A percentile compares a stretch with the other conserved stretches of the same genome.
phyloP scores from a whole-genome alignment of 2,797 vertebrate species.

The Pseudomugil gertrudae region DNA sequence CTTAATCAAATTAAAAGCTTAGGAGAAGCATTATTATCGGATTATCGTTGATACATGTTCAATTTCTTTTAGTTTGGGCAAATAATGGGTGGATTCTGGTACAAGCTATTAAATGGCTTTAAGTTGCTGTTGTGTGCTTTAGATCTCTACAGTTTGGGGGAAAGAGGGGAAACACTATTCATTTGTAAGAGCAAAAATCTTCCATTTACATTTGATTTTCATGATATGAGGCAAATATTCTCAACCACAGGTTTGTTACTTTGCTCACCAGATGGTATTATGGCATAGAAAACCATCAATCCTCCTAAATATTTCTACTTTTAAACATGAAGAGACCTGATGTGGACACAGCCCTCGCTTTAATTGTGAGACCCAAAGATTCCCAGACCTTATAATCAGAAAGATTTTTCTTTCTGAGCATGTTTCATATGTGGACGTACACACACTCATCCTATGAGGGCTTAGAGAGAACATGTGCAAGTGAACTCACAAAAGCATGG shows the following conservation, averaged over 20 bases:
- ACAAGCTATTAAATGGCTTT: constrained; percentile 88
- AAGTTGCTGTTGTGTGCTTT: constrained; percentile 80
- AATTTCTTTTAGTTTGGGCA: constrained; percentile 90
- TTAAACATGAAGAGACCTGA: constrained; percentile 11
- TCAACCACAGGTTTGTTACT: neutral
- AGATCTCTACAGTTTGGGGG: constrained; percentile 24
- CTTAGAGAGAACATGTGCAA: constrained; percentile 59
- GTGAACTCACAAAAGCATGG: constrained; percentile 67
- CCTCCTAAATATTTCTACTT: neutral
- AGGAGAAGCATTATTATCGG: constrained; percentile 88
- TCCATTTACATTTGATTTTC: constrained; percentile 14
- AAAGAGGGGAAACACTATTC: neutral
- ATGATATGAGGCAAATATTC: constrained; percentile 5
- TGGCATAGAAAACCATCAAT: neutral
- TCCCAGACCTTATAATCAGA: constrained; percentile 27
- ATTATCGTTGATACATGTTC: constrained; percentile 85
- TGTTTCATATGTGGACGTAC: constrained; percentile 13
- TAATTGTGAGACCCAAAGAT: constrained; percentile 41
- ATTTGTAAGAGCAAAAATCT: constrained; percentile 11
- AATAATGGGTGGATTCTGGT: constrained; percentile 91
- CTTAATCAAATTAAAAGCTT: constrained; percentile 99
- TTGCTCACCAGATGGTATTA: too few relatives aligned
- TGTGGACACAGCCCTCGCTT: constrained; percentile 42
- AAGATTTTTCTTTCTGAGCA: constrained; percentile 46
- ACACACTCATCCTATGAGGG: constrained; percentile 13